These are phyloP conservation scores for Pediacus dermestoides DNA, from an alignment of 2,888 invertebrate species.

Conservation along the genomic window DNA sequence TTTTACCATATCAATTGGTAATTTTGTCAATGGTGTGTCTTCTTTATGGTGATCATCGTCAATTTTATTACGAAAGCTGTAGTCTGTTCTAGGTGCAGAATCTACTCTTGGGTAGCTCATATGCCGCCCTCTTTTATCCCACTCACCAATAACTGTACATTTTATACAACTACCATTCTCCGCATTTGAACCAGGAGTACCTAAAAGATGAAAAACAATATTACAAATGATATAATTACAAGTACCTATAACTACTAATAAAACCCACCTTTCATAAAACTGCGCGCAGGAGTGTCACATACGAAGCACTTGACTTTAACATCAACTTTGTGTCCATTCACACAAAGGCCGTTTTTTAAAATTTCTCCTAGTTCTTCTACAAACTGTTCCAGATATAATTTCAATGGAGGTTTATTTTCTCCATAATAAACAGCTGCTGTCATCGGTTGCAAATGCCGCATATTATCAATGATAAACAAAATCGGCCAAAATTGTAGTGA, in stretches of 20 bases:
- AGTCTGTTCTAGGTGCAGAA: conserved; percentile 20
- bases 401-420: conserved; percentile 20
- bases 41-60: conserved; percentile 28
- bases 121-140: conserved; percentile 20
- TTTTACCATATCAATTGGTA: conserved; percentile 30
- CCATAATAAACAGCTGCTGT: conserved; percentile 24
- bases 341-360: conserved; percentile 13
- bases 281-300: conserved; percentile 26
- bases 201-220: conserved; percentile 16
- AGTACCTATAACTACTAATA: background rate
- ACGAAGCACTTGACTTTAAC: conserved; percentile 20
- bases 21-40: conserved; percentile 20
- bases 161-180: conserved; percentile 25
- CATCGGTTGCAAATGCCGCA: conserved; percentile 19
- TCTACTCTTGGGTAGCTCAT: conserved; percentile 23
- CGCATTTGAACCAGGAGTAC: conserved; percentile 24
- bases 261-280: conserved; percentile 20
- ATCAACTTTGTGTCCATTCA: conserved; percentile 7
- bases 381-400: conserved; percentile 19
- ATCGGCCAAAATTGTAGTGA: conserved; percentile 24
- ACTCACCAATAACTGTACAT: conserved; percentile 25
- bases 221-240: background rate
- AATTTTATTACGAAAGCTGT: conserved; percentile 21
- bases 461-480: conserved; percentile 17
- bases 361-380: conserved; percentile 22